Base-by-base conservation (phyloP, 2,888 invertebrate genomes). In the Rhingia rostrata region DNA sequence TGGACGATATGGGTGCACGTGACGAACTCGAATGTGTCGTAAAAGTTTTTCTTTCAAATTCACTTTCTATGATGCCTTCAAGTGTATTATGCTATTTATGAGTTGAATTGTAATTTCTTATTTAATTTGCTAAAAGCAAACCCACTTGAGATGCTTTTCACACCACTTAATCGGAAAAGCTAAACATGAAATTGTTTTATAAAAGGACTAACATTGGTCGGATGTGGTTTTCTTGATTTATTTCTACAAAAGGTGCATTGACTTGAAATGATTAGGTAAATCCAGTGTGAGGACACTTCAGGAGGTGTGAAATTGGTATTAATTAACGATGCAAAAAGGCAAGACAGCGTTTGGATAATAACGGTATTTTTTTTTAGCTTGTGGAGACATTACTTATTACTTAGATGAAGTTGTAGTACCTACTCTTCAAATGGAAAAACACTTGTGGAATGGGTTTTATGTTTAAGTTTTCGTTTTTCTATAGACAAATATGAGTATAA, bases 1-100 rank as follows among this genome's bases (percentile, higher is more conserved):
- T 47, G 49, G 61, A 49, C 43, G 56, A 14, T 47, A 12, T 6
- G 56, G 4, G 3, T 49, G 60, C 56, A 82, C 77, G 82, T 72
- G 77, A 82, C 56, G 49, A 56, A 49, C 60, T 37, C 45, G 58
- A 75, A 64, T 66, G n/a, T 81, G 58, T 66, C 66, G 64, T 54
- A 53, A n/a, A 81, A 58, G 58, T 53, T 73, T 80, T 67, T 47
- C 60, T 79, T 73, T 12, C 7, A 67, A 73, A 77, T 82, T 82
- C 82, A 82, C 82, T 82, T 82, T 82, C 82, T 82, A 33, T 64
- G 32, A 58, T 9, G 41, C 5, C 6, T 54, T 43, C 39, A 39
- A 22, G 45, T 43, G 43, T 41, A 22, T 12, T 49, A 30, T 30
- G 14, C n/a, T n/a, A 61, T 14, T 45, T 51, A 6, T 41, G 6